phyloP scores from a whole-genome alignment of 2,113 vertebrate genomes.

The Patagioenas fasciata region DNA sequence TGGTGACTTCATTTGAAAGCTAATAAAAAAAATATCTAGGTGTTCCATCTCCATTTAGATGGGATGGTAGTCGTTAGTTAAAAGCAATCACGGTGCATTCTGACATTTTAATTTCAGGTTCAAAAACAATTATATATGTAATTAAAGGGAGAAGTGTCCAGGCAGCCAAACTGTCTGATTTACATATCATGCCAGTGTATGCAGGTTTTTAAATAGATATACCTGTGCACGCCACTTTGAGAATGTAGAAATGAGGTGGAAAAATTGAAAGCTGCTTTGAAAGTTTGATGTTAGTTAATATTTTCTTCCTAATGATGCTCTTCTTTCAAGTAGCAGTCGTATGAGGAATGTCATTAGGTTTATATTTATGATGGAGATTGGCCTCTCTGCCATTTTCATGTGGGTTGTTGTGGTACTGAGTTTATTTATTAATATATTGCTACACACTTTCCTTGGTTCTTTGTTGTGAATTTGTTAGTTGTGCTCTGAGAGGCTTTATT shows the following conservation, averaged over 20 bases:
- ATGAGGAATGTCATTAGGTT: not conserved
- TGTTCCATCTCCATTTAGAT: constrained; percentile 49
- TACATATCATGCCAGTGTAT: not conserved
- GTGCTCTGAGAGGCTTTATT: not conserved
- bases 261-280: not conserved
- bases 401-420: not conserved
- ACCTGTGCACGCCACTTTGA: not conserved
- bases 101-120: constrained; percentile 37
- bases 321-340: not conserved
- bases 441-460: not conserved
- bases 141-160: constrained; percentile 8
- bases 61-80: constrained; percentile 8
- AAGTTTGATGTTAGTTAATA: not conserved
- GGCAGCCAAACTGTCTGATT: not conserved
- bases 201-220: not conserved
- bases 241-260: not conserved
- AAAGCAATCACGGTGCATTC: constrained; percentile 18
- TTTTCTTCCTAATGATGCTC: not conserved
- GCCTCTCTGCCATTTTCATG: not conserved
- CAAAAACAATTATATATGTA: constrained; percentile 21
- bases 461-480: not conserved
- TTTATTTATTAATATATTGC: not conserved
- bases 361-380: not conserved
- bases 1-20: constrained; percentile 38
- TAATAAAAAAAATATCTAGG: constrained; percentile 40